Evolutionary conservation across 2,797 vertebrate genomes (phyloP), one percentile per base, ranked within the genome.

Genomic region (Champsocephalus esox): DNA sequence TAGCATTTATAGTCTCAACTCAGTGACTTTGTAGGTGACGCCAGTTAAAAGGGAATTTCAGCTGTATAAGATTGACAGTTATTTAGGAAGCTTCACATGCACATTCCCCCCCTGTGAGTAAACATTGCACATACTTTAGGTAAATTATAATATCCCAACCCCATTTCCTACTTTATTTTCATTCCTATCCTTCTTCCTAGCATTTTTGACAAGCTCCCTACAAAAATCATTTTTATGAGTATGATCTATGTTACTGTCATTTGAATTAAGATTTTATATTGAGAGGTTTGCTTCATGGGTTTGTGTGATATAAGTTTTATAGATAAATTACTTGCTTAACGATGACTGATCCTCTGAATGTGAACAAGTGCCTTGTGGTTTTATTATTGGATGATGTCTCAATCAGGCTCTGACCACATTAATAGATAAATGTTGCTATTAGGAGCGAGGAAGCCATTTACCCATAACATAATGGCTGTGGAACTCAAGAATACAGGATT

Each of bases 11-110:
- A 66, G 69, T 82, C 69, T 70, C 69, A 51, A 44, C 48, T 83
- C 70, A 7, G 66, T 57, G 68, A 62, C 73, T 86, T 72, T 79
- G 77, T 65, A 69, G 71, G 75, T 86, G 71, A 79, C 84, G 85
- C 67, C 57, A 80, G 70, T 87, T 86, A 66, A 85, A 87, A 79
- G 68, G 74, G 58, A 84, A 83, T 75, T 75, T 51, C 52, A 57
- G 51, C 71, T 60, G 45, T 50, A 12, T 54, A 34, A 71, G 77
- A 76, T 65, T 84, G 81, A 19, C 80, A 81, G 70, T 52, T 68
- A 74, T 85, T 88, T 80, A 70, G 54, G 58, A 82, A 64, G 73
- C 73, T 46, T 34, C 69, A 60, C 52, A 63, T 51, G 43, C 68
- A 69, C 21, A n/a, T 72, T 66, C 60, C 63, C 34, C 2, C 41